phyloP scores from a whole-genome alignment of 2,888 invertebrate genomes.

The Euplagia quadripunctaria region DNA sequence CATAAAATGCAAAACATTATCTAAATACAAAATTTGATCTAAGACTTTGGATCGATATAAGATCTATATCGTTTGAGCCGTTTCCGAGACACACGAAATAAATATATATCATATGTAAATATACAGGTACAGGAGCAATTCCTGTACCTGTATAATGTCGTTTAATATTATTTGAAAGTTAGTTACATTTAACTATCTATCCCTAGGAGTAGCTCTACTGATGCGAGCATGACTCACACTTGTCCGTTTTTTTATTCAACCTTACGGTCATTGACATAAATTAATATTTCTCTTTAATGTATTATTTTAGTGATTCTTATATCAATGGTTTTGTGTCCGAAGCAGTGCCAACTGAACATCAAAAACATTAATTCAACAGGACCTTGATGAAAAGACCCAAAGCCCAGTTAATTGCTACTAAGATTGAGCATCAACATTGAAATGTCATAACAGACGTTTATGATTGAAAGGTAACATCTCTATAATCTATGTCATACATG shows the following conservation, averaged over 20 bases:
- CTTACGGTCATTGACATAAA: neutral
- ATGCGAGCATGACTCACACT: neutral
- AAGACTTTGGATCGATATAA: too few species aligned
- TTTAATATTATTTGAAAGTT: too few species aligned
- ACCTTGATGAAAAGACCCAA: neutral
- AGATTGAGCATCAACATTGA: constrained; percentile 41
- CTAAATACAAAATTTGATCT: too few species aligned
- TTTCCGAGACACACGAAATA: too few species aligned
- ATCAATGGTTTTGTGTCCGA: neutral
- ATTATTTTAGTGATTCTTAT: neutral
- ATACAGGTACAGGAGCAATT: too few species aligned
- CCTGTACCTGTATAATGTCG: too few species aligned
- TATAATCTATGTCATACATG: neutral
- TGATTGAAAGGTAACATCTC: constrained; percentile 20
- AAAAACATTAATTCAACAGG: neutral
- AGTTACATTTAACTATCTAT: neutral
- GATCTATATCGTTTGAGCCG: too few species aligned
- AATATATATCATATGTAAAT: too few species aligned
- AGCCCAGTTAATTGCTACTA: neutral
- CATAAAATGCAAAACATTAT: too few species aligned
- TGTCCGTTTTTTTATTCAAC: neutral
- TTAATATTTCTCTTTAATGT: neutral
- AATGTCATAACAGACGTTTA: constrained; percentile 35
- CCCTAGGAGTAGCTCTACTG: neutral
- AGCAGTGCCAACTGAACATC: neutral